A percentile compares a stretch with the other conserved stretches of the same genome.
These are phyloP conservation scores for Ochotona princeps DNA, from an alignment of 2,113 vertebrate genomes.

Conservation along the genomic window DNA sequence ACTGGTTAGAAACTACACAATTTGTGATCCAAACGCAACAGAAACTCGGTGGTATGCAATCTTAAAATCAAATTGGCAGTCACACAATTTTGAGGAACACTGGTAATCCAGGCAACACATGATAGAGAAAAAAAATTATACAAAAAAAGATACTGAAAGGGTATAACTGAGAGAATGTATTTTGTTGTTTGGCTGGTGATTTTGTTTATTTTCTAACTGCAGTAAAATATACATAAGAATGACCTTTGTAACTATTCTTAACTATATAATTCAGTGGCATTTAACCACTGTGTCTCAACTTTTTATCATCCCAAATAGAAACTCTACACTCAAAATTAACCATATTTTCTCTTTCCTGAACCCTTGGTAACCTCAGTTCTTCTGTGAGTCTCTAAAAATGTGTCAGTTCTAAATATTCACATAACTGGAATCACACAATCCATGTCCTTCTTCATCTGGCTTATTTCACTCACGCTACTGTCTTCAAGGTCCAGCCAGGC, in stretches of 20 bases:
- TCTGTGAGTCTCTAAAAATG: neutral
- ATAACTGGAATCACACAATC: neutral
- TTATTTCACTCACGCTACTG: neutral
- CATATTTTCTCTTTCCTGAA: neutral
- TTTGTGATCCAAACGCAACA: constrained; percentile 32
- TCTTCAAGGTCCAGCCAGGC: neutral
- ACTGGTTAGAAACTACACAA: neutral
- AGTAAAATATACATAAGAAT: constrained; percentile 7
- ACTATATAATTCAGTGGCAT: neutral
- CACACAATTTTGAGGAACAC: neutral
- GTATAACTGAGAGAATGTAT: neutral
- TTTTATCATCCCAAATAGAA: neutral
- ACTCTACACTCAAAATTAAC: neutral
- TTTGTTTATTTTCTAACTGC: neutral
- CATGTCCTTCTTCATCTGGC: neutral
- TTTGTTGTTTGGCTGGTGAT: neutral
- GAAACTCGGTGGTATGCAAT: neutral
- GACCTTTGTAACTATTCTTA: constrained; percentile 12
- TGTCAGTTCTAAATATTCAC: neutral
- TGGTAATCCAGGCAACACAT: neutral
- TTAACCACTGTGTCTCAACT: neutral
- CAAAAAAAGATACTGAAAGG: constrained; percentile 35
- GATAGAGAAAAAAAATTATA: constrained; percentile 10
- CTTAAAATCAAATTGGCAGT: neutral
- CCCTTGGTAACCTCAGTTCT: neutral